Evolutionary conservation across 2,888 invertebrate genomes (phyloP).

Genomic region (Mesodorylaimus sp.): DNA sequence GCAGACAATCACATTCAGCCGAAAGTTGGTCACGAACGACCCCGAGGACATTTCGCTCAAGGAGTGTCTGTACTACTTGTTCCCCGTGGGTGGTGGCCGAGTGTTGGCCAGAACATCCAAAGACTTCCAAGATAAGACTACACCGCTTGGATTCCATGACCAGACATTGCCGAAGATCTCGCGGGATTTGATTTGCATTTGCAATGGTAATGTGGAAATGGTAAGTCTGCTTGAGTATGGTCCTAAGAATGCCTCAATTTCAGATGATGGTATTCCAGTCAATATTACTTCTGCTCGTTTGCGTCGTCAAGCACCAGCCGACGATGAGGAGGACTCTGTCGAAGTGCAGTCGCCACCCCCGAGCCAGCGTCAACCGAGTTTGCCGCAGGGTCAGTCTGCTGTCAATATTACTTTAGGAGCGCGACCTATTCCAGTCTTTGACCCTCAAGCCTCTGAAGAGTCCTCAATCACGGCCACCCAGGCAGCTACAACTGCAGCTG

Average conservation of each 20-base stretch:
- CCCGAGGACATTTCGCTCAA: slow-evolving; percentile 23
- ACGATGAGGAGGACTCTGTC: no score
- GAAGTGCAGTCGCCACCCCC: no score
- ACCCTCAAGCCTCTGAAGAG: no score
- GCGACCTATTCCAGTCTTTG: no score
- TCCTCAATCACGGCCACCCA: no score
- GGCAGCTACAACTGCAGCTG: no score
- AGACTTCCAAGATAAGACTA: slow-evolving; percentile 22
- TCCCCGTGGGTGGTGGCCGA: slow-evolving; percentile 27
- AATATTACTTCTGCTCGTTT: background rate
- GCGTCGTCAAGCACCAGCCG: no score
- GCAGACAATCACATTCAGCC: slow-evolving; percentile 15
- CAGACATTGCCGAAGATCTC: slow-evolving; percentile 13
- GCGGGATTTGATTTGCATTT: slow-evolving; percentile 4
- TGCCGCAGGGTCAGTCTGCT: no score
- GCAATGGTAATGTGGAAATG: background rate
- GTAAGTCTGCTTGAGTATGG: background rate
- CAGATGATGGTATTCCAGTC: slow-evolving; percentile 7
- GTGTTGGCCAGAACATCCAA: slow-evolving; percentile 22
- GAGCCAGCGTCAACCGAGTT: no score
- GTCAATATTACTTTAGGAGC: background rate
- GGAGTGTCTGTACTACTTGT: slow-evolving; percentile 25
- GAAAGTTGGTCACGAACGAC: slow-evolving; percentile 23
- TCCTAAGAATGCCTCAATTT: slow-evolving; percentile 3
- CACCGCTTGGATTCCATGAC: slow-evolving; percentile 28